Base-by-base conservation (phyloP, 1,140 invertebrate species). In the Nylanderia fulva region DNA sequence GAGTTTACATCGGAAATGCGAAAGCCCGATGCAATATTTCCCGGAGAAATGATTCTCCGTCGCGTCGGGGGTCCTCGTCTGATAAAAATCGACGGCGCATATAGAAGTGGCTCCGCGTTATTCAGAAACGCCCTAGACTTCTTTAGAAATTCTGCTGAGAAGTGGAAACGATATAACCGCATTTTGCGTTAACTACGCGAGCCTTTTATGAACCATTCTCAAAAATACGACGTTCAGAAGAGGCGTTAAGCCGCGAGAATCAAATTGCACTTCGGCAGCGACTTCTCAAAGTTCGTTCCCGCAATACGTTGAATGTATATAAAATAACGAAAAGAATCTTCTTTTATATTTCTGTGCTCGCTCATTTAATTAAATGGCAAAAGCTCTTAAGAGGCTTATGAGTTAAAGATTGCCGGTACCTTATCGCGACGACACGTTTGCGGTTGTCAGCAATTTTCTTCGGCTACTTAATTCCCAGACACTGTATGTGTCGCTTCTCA, bases 371-470 rank as follows among this genome's bases (percentile, higher is more conserved):
- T 92, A 91, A 91, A 91, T 77, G 76, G 61, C 69, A 88, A 88
- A 33, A 91, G 90, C 88, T 88, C 27, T 91, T 91, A 91, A 92
- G 90, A 90, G 42, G 88, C 88, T 92, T 91, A 91, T 69, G 80
- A 82, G 85, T 84, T 88, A 84, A n/a, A 88, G 80, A 90, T 91
- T 84, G 71, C 60, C 48, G 21, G 82, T 60, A 61, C 69, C 80
- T 89, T 91, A 91, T 91, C 91, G 83, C 63, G 56, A 33, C 48
- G 74, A 91, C 85, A 91, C 86, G 86, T 91, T 76, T 84, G 85
- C 83, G 84, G 86, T 91, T 91, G 90, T 90, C 90, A 91, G 89
- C 89, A 87, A 91, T 91, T 91, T 90, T 84, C 77, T 66, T 29
- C 21, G 56, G 33, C 60, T 18, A 56, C 36, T 39, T 68, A 71